Base-by-base conservation (phyloP, 2,113 vertebrate species). In the Toxostoma redivivum region DNA sequence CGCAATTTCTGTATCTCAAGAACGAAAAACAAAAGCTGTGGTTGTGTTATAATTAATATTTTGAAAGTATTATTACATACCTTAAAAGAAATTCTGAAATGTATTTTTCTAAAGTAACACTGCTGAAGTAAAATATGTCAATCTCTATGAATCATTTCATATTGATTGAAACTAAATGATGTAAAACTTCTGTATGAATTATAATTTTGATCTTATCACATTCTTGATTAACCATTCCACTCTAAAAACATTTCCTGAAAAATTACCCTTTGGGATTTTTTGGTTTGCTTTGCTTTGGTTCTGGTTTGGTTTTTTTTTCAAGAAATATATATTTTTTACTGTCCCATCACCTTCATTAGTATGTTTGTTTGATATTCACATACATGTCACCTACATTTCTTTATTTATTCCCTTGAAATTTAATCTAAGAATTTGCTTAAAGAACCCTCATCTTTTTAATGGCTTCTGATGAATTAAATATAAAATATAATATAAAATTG, bases 201-300 rank as follows among this genome's bases (percentile, higher is more conserved):
- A 47, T 11, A 5, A 2, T 35, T 80, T 77, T 47, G 15, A 58
- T 71, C 7, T 84, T 66, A 15, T 73, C 19, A 47, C 9, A 22
- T 81, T 88, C 22, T 22, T 31, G 4, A 24, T 37, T 28, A 86
- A 58, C 0, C 7, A 22, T 77, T 86, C 45, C 28, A 35, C 8
- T 54, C 21, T 81, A 61, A 88, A 92, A 57, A 45, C 8, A 30
- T 73, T 70, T 90, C 5, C 33, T 62, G 22, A 50, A 50, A 54
- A 64, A 40, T 27, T 12, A 19, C 2, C 45, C 4, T 9, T 51
- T 42, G 7, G 27, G 9, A 1, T 16, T 38, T 44, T 60, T 51
- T 2, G 0, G 2, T 44, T 57, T 37, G 9, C 22, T 30, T 38
- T 45, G 9, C 10, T n/a, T n/a, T 33, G 24, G 21, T 18, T 70